Evolutionary conservation across 2,797 vertebrate genomes (phyloP).

Genomic region (Sebastes kiyomatsui): DNA sequence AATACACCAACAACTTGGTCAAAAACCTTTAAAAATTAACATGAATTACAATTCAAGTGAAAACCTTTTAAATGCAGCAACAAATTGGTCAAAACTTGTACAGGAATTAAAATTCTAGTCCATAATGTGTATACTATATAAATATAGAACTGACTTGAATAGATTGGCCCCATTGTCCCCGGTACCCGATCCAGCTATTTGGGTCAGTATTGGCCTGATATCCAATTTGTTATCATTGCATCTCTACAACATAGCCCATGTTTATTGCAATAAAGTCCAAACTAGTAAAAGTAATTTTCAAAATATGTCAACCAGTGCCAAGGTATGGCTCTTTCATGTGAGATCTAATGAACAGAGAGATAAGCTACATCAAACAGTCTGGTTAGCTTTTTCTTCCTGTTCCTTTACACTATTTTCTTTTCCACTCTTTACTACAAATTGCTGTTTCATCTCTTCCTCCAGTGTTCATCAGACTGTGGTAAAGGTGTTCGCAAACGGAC

Average conservation of each 20-base stretch:
- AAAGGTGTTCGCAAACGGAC: conserved; percentile 86
- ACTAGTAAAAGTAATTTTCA: neutral
- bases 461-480: conserved; percentile 94
- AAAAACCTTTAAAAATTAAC: too few relatives aligned
- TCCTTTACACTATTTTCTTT: neutral
- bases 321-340: neutral
- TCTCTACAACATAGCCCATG: neutral
- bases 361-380: neutral
- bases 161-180: too few relatives aligned
- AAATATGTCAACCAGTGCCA: neutral
- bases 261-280: neutral
- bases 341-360: neutral
- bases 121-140: too few relatives aligned
- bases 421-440: neutral
- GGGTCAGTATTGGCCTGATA: too few relatives aligned
- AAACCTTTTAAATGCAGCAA: neutral
- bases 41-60: too few relatives aligned
- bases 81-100: neutral
- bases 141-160: too few relatives aligned
- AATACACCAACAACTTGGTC: neutral
- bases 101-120: too few relatives aligned
- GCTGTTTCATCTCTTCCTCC: neutral
- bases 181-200: too few relatives aligned
- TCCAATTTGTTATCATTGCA: too few relatives aligned
- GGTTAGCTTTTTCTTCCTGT: neutral